Base-by-base conservation (phyloP, 2,797 vertebrate genomes). In the Alcedo quadribrachys region DNA sequence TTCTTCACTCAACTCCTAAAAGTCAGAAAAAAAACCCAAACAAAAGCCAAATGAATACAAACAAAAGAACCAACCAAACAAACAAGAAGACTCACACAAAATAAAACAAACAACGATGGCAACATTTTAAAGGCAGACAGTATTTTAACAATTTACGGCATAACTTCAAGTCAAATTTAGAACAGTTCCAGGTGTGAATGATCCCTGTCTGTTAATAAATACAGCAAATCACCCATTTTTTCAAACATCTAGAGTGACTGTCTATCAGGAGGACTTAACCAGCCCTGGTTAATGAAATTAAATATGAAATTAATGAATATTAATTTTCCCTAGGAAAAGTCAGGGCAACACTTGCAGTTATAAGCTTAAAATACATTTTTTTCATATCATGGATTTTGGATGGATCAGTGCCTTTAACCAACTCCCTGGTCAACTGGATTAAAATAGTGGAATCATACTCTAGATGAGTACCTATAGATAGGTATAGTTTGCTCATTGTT, bases 41-140 rank as follows among this genome's bases (percentile, higher is more conserved):
- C 37, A 40, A 40, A 40, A 40, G 6, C 37, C 37, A 40, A 40
- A 40, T 40, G 37, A 40, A 40, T 40, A 40, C 14, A 40, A 40
- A 40, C 37, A 40, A 40, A 40, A 40, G 37, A 40, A 40, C 37
- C 21, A 68, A 53, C 15, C 43, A 45, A 45, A 50, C 13, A 24
- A 76, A 61, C 12, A 61, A 42, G 32, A 81, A 77, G 12, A 3
- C 5, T 22, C 24, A 18, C 15, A 65, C 7, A 63, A 62, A 33
- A 78, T 74, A 18, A 3, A 81, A 11, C 4, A 50, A 57, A 0
- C 2, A 57, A 0, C 2, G 48, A 46, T 5, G 27, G 4, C 40
- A 81, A 60, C 6, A 2, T 70, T 81, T 69, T 45, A 32, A 30
- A 62, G 30, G 21, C 16, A 61, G 50, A 54, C 4, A 61, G 27